Base-by-base conservation (phyloP, 1,140 invertebrate genomes). In the Temnothorax curvispinosus region DNA sequence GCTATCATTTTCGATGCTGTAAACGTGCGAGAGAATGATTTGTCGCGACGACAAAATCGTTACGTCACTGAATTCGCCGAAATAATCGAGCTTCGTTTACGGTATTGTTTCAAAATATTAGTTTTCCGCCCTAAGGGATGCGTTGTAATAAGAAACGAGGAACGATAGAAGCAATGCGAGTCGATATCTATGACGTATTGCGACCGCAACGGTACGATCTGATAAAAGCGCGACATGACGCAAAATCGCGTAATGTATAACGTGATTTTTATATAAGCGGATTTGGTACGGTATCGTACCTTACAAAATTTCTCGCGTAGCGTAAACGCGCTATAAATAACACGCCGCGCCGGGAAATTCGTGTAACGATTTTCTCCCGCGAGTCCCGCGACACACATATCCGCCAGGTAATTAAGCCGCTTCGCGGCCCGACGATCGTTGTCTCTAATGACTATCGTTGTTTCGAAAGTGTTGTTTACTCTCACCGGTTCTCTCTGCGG, bases 381-480 rank as follows among this genome's bases (percentile, higher is more conserved):
- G 75, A 62, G 27, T 27, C 8, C 6, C 38, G 56, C n/a, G 75
- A 62, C 56, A 27, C 56, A 27, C n/a, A 65, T 65, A 65, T 65
- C 18, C 32, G 44, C 4, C 44, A 18, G 35, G 0, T 80, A 80
- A 80, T 80, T 38, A 80, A 80, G 50, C 21, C 44, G 11, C 60
- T 15, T 69, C 21, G 62, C 54, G 74, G 38, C n/a, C n/a, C 5
- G 32, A 41, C 47, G 35, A 13, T 67, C 18, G 18, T 41, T 52
- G 35, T 56, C 47, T 44, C n/a, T 32, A 78, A 75, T 35, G 56
- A 64, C 65, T n/a, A 44, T 64, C 15, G 50, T 44, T 69, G 47
- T 80, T 80, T 69, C 32, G 44, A 80, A 52, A 67, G 47, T 80
- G 47, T 54, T 67, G 32, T 78, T 75, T 52, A 58, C 74, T 76